These are phyloP conservation scores for Eudasyphora cyanicolor DNA, from an alignment of 2,888 invertebrate species.

Conservation along the genomic window DNA sequence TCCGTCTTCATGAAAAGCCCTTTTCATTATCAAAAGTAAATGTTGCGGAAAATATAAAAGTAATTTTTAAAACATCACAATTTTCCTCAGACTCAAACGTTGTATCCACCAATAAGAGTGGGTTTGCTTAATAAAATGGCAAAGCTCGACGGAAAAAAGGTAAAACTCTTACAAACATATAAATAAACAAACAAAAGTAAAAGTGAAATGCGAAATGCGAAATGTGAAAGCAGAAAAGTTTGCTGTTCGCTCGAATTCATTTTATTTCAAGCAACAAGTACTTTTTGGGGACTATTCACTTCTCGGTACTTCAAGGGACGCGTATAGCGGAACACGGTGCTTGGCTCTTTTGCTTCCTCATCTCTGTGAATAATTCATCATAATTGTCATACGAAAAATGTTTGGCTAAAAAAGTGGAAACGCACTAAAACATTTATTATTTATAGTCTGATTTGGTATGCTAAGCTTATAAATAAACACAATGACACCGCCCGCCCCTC, in stretches of 20 bases:
- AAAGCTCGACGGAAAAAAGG: neutral
- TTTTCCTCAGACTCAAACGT: no score
- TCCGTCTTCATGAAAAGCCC: neutral
- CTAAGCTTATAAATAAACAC: neutral
- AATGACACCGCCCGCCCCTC: neutral
- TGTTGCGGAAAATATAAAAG: slow-evolving; percentile 1
- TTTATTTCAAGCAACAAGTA: slow-evolving; percentile 3
- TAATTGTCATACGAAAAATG: neutral
- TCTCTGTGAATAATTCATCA: slow-evolving; percentile 5
- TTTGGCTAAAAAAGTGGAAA: neutral
- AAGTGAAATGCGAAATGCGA: no score
- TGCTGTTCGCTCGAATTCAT: neutral
- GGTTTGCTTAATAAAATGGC: neutral
- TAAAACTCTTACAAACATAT: neutral
- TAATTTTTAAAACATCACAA: neutral
- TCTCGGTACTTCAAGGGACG: no score
- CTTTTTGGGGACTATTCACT: no score
- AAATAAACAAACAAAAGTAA: slow-evolving; percentile 1
- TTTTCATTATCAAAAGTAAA: neutral
- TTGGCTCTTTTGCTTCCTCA: neutral
- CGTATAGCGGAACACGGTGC: no score
- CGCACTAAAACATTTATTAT: slow-evolving; percentile 8
- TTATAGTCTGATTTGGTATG: neutral
- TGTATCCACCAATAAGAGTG: neutral
- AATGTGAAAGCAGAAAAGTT: slow-evolving; percentile 6